Conservation (phyloP, 1,140 invertebrate genomes). For the Lineus longissimus region DNA sequence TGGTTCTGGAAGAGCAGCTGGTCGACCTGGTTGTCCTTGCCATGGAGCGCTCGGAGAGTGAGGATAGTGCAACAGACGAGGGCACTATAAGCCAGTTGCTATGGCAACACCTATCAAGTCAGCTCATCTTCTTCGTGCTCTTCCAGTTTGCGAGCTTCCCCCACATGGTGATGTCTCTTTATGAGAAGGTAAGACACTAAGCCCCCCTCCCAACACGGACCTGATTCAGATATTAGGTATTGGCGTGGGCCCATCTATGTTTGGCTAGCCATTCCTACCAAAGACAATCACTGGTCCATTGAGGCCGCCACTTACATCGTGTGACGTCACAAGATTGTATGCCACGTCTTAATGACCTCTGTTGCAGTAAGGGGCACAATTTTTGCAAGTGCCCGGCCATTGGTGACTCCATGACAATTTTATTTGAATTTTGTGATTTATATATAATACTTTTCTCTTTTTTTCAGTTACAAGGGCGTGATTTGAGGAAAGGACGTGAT, state of each 20-base stretch:
- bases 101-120: conserved; percentile 90
- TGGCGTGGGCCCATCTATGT: too few relatives aligned
- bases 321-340: too few relatives aligned
- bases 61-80: conserved; percentile 61
- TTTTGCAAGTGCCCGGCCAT: too few relatives aligned
- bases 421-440: too few relatives aligned
- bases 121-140: conserved; percentile 92
- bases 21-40: conserved; percentile 86
- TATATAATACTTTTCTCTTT: conserved; percentile 18
- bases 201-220: too few relatives aligned
- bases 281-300: too few relatives aligned
- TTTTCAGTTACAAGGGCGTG: conserved; percentile 68
- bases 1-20: conserved; percentile 86
- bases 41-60: conserved; percentile 80
- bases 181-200: conserved; percentile 67
- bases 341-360: too few relatives aligned
- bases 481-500: conserved; percentile 83
- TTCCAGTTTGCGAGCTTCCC: conserved; percentile 92
- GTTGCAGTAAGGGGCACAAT: too few relatives aligned
- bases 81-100: conserved; percentile 71
- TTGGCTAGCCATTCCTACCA: too few relatives aligned
- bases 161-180: conserved; percentile 82
- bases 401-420: too few relatives aligned
- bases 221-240: too few relatives aligned
- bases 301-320: too few relatives aligned